Evolutionary conservation across 2,888 invertebrate genomes (phyloP).

Genomic region (Augiades crinisus): DNA sequence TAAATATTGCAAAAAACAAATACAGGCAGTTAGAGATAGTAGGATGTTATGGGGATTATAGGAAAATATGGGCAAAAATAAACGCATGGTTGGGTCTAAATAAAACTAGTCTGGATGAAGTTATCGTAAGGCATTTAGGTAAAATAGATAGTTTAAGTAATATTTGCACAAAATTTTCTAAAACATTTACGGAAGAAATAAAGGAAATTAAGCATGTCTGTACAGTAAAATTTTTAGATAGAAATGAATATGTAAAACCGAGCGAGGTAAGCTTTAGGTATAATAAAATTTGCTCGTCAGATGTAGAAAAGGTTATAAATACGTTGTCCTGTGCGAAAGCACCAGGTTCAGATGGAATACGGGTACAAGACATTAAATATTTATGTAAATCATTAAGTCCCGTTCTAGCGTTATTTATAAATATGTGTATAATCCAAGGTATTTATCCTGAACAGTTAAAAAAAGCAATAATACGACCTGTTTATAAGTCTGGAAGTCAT

Average conservation of each 20-base stretch:
- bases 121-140: not conserved
- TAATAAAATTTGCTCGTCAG: not conserved
- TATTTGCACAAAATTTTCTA: not conserved
- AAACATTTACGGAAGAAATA: not conserved
- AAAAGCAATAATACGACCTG: too few species aligned
- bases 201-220: not conserved
- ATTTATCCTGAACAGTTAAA: too few species aligned
- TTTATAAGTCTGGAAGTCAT: too few species aligned
- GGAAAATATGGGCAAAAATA: not conserved
- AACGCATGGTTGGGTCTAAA: not conserved
- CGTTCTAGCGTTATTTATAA: too few species aligned
- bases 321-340: not conserved
- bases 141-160: not conserved
- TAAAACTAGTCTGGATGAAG: not conserved
- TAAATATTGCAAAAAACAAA: conserved; percentile 9
- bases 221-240: not conserved
- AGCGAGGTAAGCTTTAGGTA: not conserved
- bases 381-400: too few species aligned
- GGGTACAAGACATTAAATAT: too few species aligned
- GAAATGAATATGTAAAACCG: not conserved
- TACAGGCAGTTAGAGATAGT: not conserved
- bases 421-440: too few species aligned
- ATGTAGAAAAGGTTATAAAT: too few species aligned
- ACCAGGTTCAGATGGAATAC: too few species aligned
- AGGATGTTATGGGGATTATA: not conserved